Percentiles rank a stretch among this genome's conserved stretches.
Conservation (phyloP, 2,888 invertebrate genomes). For the Stenichneumon culpator region DNA sequence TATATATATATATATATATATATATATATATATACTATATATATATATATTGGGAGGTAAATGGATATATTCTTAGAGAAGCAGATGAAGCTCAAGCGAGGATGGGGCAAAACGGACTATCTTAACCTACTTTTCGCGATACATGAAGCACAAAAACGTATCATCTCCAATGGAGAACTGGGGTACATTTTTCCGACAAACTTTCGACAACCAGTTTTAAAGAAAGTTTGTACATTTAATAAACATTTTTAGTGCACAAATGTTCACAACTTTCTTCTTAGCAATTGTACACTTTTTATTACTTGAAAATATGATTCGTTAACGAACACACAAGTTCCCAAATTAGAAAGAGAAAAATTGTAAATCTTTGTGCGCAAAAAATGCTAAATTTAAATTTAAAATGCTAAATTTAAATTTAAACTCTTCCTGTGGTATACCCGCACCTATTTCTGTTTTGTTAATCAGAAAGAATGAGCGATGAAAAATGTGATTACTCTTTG, state of each 20-base stretch:
- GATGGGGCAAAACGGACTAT: background rate
- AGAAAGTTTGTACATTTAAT: background rate
- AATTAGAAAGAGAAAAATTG: background rate
- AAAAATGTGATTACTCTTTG: background rate
- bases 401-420: no score
- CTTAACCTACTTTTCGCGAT: background rate
- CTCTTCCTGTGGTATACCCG: no score
- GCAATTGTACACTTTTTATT: background rate
- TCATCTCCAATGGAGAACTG: background rate
- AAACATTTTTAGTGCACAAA: background rate
- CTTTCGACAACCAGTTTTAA: no score
- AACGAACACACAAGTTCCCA: background rate
- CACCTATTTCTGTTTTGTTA: background rate
- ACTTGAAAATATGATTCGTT: background rate
- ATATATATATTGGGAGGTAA: constrained; percentile 33
- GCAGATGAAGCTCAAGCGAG: background rate
- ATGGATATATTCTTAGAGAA: constrained; percentile 18
- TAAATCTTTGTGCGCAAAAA: background rate
- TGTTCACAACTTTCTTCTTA: background rate
- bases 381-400: no score
- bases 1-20: constrained; percentile 25
- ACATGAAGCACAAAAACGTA: background rate
- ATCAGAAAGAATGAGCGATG: background rate
- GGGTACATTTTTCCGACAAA: background rate
- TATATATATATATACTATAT: constrained; percentile 18